phyloP scores from a whole-genome alignment of 2,888 invertebrate genomes.

The Schizotus pectinicornis region DNA sequence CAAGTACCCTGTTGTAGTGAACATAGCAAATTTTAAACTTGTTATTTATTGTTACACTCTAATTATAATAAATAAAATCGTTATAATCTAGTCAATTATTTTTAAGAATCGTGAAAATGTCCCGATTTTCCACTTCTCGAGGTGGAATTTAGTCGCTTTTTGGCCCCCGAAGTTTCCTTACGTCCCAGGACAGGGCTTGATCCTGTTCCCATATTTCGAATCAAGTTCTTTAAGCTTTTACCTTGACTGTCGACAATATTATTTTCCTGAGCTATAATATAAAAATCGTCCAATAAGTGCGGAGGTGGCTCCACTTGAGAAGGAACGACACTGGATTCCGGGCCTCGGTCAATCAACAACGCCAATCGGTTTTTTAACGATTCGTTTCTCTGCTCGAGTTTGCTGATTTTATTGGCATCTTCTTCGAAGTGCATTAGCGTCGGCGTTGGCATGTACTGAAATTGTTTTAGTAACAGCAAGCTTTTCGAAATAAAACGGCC shows the following conservation, averaged over 20 bases:
- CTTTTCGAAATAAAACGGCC: background rate
- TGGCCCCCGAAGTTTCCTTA: constrained; percentile 65
- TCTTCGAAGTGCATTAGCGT: constrained; percentile 85
- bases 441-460: constrained; percentile 86
- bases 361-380: constrained; percentile 67
- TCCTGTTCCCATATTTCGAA: constrained; percentile 79
- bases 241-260: constrained; percentile 68
- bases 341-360: constrained; percentile 59
- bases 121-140: constrained; percentile 27
- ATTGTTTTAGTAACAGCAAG: constrained; percentile 10
- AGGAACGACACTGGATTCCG: constrained; percentile 62
- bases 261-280: constrained; percentile 83
- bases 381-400: constrained; percentile 85
- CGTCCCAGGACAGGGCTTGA: constrained; percentile 82
- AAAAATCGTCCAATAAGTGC: constrained; percentile 90
- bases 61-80: background rate
- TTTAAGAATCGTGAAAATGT: constrained; percentile 34
- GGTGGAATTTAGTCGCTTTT: constrained; percentile 45
- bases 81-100: background rate
- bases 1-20: no score
- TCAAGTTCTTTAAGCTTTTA: constrained; percentile 77
- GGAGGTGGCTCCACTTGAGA: constrained; percentile 73
- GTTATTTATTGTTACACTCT: constrained; percentile 8
- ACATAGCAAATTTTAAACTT: no score
- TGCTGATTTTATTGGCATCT: constrained; percentile 79